A percentile compares a stretch with the other conserved stretches of the same genome.
Conservation (phyloP, 2,888 invertebrate species). For the Chromoteleia sp. region DNA sequence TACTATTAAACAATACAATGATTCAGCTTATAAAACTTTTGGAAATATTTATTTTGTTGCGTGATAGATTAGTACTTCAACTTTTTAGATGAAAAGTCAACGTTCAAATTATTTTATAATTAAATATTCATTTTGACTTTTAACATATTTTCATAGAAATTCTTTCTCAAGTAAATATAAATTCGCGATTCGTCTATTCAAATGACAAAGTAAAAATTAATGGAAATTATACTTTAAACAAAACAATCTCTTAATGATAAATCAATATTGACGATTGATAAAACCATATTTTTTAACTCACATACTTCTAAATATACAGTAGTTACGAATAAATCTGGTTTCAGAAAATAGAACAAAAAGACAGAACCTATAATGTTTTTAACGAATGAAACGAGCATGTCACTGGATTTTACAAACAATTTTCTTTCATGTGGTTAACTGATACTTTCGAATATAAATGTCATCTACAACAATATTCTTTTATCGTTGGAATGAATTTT, state of each 20-base stretch:
- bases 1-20: no score
- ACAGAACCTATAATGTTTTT: not conserved
- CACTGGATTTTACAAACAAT: slow-evolving; percentile 25
- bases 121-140: no score
- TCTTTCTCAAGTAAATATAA: not conserved
- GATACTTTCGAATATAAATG: slow-evolving; percentile 37
- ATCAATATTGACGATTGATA: no score
- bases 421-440: slow-evolving; percentile 37
- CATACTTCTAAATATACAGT: no score
- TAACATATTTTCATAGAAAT: no score
- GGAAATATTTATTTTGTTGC: no score
- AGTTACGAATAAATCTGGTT: not conserved
- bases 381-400: not conserved
- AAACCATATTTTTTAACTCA: no score
- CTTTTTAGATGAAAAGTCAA: no score
- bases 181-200: slow-evolving; percentile 15
- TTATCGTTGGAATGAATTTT: slow-evolving; percentile 35
- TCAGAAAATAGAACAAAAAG: not conserved
- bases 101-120: no score
- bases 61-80: no score
- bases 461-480: slow-evolving; percentile 47
- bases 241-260: no score
- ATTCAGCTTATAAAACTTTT: no score
- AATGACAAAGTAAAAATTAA: not conserved
- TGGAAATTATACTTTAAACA: not conserved